phyloP scores from a whole-genome alignment of 2,797 vertebrate genomes.

The Philypnodon macrostomus region DNA sequence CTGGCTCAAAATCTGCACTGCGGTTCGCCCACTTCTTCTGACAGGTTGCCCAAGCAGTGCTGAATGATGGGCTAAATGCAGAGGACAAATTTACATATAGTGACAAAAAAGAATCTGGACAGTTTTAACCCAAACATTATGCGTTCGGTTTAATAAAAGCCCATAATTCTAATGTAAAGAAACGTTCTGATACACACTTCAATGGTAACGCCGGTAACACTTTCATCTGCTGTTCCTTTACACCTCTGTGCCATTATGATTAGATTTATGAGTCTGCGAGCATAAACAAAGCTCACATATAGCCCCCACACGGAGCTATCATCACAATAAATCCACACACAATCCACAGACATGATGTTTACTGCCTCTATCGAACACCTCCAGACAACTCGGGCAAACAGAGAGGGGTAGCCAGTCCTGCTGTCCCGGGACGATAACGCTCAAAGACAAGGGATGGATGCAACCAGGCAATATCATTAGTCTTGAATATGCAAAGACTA shows the following conservation, averaged over 20 bases:
- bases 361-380: constrained; percentile 74
- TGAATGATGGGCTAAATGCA: too few relatives aligned
- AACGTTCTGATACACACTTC: constrained; percentile 6
- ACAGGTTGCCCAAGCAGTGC: too few relatives aligned
- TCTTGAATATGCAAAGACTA: too few relatives aligned
- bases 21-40: too few relatives aligned
- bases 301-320: constrained; percentile 50
- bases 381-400: constrained; percentile 66
- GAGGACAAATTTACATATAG: too few relatives aligned
- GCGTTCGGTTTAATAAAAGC: neutral
- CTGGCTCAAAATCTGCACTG: too few relatives aligned
- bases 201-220: constrained; percentile 14
- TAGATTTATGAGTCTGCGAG: constrained; percentile 60
- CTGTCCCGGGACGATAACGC: constrained; percentile 53
- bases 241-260: constrained; percentile 41
- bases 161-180: neutral
- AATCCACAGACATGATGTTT: constrained; percentile 66
- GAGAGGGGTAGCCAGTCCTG: constrained; percentile 52
- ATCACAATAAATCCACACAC: constrained; percentile 63
- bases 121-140: too few relatives aligned
- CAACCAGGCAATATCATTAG: constrained; percentile 24
- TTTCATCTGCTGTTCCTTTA: constrained; percentile 44
- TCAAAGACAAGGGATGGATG: constrained; percentile 5
- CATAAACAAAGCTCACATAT: constrained; percentile 63
- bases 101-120: too few relatives aligned